These are phyloP conservation scores for Rutpela maculata DNA, from an alignment of 2,888 invertebrate genomes.

Conservation along the genomic window DNA sequence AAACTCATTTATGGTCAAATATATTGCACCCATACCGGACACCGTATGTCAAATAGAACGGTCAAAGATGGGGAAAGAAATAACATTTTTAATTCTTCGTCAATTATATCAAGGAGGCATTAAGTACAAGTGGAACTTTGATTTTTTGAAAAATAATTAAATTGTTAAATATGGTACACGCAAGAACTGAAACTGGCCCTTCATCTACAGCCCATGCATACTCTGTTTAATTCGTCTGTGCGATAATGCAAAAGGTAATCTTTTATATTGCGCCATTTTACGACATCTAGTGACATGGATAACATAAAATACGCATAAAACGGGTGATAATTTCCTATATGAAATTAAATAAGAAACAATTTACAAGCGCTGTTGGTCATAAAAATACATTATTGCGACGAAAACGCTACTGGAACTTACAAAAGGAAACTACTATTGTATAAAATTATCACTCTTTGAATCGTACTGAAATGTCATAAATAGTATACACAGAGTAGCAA, in stretches of 20 bases:
- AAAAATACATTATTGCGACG: neutral
- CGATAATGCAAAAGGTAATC: conserved; percentile 33
- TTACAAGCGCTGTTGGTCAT: neutral
- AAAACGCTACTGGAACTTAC: neutral
- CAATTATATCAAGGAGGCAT: no score
- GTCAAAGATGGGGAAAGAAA: no score
- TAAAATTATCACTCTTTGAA: no score
- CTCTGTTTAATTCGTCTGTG: conserved; percentile 35
- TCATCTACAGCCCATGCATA: conserved; percentile 21
- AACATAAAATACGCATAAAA: neutral
- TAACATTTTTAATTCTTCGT: no score
- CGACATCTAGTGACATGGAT: conserved; percentile 17
- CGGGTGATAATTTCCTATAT: conserved; percentile 1
- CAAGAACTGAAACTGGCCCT: neutral
- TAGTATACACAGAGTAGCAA: no score
- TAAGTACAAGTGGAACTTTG: no score
- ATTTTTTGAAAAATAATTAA: no score
- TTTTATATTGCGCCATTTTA: conserved; percentile 32
- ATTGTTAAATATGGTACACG: neutral
- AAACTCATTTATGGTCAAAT: no score
- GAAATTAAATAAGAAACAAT: conserved; percentile 2
- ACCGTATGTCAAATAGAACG: no score
- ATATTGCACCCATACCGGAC: no score
- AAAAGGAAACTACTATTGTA: no score
- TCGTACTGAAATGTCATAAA: no score